Percentiles rank a stretch among this genome's conserved stretches.
These are phyloP conservation scores for Meteorus cinctellus DNA, from an alignment of 2,888 invertebrate species.

Conservation along the genomic window DNA sequence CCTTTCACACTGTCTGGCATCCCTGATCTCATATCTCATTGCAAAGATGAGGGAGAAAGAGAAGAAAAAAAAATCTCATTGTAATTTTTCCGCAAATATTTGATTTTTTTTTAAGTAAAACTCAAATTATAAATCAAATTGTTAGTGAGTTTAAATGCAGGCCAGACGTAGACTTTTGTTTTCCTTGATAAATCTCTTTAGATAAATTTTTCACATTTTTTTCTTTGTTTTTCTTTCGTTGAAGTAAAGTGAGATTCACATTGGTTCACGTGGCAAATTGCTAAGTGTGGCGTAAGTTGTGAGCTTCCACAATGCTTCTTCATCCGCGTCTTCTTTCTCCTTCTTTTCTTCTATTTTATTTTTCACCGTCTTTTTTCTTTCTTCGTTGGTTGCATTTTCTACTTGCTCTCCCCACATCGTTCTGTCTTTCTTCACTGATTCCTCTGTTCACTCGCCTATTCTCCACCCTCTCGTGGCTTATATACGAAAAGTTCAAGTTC, in stretches of 20 bases:
- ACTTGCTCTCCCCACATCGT: background rate
- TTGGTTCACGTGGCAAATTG: constrained; percentile 31
- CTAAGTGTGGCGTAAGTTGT: constrained; percentile 35
- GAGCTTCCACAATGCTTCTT: constrained; percentile 23
- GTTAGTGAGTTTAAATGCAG: constrained; percentile 11
- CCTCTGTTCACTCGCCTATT: constrained; percentile 13
- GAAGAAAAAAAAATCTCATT: background rate
- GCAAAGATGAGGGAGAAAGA: background rate
- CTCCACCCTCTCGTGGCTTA: constrained; percentile 5
- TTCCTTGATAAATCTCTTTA: constrained; percentile 5
- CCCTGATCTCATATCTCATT: constrained; percentile 17
- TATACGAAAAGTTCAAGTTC: constrained; percentile 35
- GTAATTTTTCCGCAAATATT: background rate
- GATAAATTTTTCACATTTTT: constrained; percentile 21
- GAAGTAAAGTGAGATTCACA: constrained; percentile 32
- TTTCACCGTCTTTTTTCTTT: constrained; percentile 16
- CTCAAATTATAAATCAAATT: constrained; percentile 17
- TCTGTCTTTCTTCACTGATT: constrained; percentile 1
- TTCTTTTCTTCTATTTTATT: background rate
- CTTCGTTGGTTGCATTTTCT: background rate
- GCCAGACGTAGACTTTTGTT: background rate
- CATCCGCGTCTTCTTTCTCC: background rate
- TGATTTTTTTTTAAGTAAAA: background rate
- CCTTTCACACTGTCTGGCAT: constrained; percentile 34
- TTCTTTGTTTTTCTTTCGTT: constrained; percentile 17